Base-by-base conservation (phyloP, 2,113 vertebrate species). In the Bombycilla garrulus region DNA sequence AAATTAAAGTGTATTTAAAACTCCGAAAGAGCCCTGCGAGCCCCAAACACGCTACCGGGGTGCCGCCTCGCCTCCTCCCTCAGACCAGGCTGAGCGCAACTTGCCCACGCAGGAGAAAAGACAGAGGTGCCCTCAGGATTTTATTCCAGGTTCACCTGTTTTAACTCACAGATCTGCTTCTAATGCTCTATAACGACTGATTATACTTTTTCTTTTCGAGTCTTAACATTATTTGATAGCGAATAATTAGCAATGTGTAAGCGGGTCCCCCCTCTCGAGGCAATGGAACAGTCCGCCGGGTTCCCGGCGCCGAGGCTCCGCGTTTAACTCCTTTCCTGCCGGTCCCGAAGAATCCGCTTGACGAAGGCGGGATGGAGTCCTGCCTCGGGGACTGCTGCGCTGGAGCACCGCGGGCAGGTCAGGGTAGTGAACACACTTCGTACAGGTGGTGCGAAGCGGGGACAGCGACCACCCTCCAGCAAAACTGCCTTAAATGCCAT, bases 271-370 rank as follows among this genome's bases (percentile, higher is more conserved):
- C 70, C 36, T 18, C 24, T 9, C 1, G 19, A 22, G 14, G 28
- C 76, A 90, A 92, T 98, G 96, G 97, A 95, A 82, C 56, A 31
- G 71, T 79, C 97, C 73, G 24, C 26, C 11, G 48, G 9, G 44
- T 2, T 56, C 31, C 60, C 5, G 1, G 47, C 33, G 1, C 33
- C 10, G 28, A 1, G 47, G 11, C 44, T 83, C 24, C 0, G 8
- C 3, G 2, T 24, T 89, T 74, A 88, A 57, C 89, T 35, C 73
- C 1, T 85, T 76, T 15, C 57, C 48, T 58, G 91, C 84, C 86
- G 25, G 15, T 15, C 33, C n/a, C 15, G 6, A 23, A 28, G 86
- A 18, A 5, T 13, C 4, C 5, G 25, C 36, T 6, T 9, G 58
- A 2, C 25, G 31, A 31, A 36, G 31, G 11, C 17, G 16, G 22